Percentiles rank a stretch among this genome's conserved stretches.
Conservation (phyloP, 2,888 invertebrate species). For the Scaptomyza caliginosa region DNA sequence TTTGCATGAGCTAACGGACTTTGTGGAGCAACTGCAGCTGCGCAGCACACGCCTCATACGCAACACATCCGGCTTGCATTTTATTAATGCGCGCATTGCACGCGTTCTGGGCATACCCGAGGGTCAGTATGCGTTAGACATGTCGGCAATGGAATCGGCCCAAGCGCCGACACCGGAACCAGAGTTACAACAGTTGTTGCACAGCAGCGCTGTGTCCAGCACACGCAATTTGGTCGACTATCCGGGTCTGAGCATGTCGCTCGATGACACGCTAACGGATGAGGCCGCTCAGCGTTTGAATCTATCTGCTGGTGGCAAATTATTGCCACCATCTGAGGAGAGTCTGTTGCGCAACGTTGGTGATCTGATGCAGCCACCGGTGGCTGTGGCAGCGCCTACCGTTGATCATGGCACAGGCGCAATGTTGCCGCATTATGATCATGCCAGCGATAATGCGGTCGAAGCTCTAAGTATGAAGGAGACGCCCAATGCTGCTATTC, state of each 20-base stretch:
- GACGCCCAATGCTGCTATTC: slow-evolving; percentile 67
- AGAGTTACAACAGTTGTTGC: slow-evolving; percentile 46
- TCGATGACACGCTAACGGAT: slow-evolving; percentile 82
- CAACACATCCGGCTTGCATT: slow-evolving; percentile 82
- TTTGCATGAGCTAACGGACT: slow-evolving; percentile 81
- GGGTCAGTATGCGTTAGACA: slow-evolving; percentile 82
- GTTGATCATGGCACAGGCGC: slow-evolving; percentile 44
- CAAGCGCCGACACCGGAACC: slow-evolving; percentile 71
- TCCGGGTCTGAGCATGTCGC: slow-evolving; percentile 82
- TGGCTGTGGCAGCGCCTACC: slow-evolving; percentile 49
- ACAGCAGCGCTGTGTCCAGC: slow-evolving; percentile 26
- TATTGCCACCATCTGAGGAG: slow-evolving; percentile 82
- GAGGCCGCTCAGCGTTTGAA: slow-evolving; percentile 83
- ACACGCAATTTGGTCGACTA: slow-evolving; percentile 78
- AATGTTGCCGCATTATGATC: slow-evolving; percentile 80
- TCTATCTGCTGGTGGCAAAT: slow-evolving; percentile 81
- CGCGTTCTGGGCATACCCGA: slow-evolving; percentile 83
- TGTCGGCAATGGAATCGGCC: slow-evolving; percentile 80
- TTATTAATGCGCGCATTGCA: slow-evolving; percentile 79
- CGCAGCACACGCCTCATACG: slow-evolving; percentile 81
- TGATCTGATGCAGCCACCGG: slow-evolving; percentile 80
- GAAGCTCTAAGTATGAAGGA: slow-evolving; percentile 83
- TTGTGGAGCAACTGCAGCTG: slow-evolving; percentile 81
- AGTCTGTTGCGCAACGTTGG: slow-evolving; percentile 82
- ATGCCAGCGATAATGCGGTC: slow-evolving; percentile 84